These are phyloP conservation scores for Mustela nigripes DNA, from an alignment of 2,113 vertebrate genomes.

Conservation along the genomic window DNA sequence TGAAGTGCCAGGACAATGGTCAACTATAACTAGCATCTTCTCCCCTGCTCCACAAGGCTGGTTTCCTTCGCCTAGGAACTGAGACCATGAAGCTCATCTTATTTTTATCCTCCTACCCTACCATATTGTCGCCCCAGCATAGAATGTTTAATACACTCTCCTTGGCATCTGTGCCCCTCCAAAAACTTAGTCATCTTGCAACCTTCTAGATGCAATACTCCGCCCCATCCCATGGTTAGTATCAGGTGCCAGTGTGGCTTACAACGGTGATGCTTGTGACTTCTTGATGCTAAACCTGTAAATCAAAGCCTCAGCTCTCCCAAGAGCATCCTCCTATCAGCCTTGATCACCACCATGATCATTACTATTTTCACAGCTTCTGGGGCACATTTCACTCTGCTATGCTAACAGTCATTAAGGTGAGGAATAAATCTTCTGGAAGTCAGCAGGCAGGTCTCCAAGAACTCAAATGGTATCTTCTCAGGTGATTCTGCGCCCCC, in stretches of 20 bases:
- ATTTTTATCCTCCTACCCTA: too few relatives aligned
- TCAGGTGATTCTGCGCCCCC: background rate
- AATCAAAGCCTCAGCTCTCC: background rate
- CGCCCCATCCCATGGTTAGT: background rate
- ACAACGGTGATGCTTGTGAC: too few relatives aligned
- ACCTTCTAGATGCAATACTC: background rate
- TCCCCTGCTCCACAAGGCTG: background rate
- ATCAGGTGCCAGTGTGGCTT: background rate
- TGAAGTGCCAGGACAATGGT: background rate
- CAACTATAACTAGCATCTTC: background rate
- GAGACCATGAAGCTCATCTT: background rate
- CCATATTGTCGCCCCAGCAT: fast-evolving
- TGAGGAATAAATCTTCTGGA: slow-evolving; percentile 23
- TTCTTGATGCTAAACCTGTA: background rate
- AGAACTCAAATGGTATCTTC: background rate
- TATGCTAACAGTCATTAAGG: background rate
- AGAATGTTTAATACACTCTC: background rate
- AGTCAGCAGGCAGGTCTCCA: background rate
- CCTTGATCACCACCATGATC: background rate
- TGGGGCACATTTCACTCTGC: background rate
- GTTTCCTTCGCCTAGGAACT: background rate
- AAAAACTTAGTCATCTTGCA: background rate
- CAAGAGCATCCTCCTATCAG: background rate
- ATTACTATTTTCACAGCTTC: background rate
- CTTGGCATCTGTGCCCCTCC: background rate